phyloP scores from a whole-genome alignment of 2,113 vertebrate species.

The Dipodomys merriami region DNA sequence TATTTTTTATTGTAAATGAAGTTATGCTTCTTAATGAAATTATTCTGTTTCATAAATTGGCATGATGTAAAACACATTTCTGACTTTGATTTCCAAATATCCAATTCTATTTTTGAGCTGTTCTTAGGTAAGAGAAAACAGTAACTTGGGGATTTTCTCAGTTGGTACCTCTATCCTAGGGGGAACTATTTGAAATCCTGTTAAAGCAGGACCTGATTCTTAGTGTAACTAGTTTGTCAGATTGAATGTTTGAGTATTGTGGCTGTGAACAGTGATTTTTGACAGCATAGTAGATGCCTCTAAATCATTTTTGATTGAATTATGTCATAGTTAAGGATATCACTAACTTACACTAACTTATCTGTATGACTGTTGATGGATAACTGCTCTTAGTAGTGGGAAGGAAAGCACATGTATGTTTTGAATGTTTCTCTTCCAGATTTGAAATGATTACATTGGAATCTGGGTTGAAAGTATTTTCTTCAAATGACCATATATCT shows the following conservation, averaged over 20 bases:
- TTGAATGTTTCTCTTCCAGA: slow-evolving; percentile 58
- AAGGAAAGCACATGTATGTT: slow-evolving; percentile 1
- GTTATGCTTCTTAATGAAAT: background rate
- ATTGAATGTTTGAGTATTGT: slow-evolving; percentile 44
- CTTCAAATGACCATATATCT: slow-evolving; percentile 36
- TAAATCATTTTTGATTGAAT: slow-evolving; percentile 70
- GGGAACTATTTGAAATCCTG: background rate
- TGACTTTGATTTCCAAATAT: slow-evolving; percentile 7
- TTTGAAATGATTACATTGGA: slow-evolving; percentile 58
- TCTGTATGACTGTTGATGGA: slow-evolving; percentile 31
- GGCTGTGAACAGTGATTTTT: slow-evolving; percentile 64
- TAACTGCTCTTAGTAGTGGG: background rate
- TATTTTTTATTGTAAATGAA: background rate
- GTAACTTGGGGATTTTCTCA: background rate
- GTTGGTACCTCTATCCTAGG: background rate
- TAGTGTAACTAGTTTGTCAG: slow-evolving; percentile 29
- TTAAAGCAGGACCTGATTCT: background rate
- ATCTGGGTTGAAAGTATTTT: slow-evolving; percentile 57
- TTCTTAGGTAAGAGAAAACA: background rate
- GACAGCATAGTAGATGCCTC: slow-evolving; percentile 62
- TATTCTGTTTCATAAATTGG: background rate
- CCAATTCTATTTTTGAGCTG: background rate
- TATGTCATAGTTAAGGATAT: slow-evolving; percentile 61
- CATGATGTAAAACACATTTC: background rate
- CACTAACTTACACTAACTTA: slow-evolving; percentile 56